Evolutionary conservation across 2,797 vertebrate genomes (phyloP).

Genomic region (Craterocephalus amniculus): DNA sequence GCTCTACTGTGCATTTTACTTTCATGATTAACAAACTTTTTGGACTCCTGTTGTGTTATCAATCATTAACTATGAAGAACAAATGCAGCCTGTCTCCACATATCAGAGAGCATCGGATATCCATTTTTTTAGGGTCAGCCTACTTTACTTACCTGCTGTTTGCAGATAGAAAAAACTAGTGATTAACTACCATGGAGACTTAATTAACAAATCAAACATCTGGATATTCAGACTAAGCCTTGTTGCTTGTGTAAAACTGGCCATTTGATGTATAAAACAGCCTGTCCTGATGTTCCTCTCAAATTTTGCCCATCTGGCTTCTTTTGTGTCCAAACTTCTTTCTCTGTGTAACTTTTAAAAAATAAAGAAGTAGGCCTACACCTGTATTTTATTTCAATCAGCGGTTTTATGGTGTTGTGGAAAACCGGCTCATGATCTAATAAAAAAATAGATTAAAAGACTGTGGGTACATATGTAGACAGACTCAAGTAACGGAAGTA

Average conservation of each 20-base stretch:
- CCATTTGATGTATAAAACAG: conserved; percentile 73
- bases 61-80: conserved; percentile 32
- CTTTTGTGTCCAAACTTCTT: conserved; percentile 36
- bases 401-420: neutral
- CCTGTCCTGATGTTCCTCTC: conserved; percentile 59
- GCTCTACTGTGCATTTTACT: neutral
- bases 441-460: neutral
- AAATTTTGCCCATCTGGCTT: conserved; percentile 67
- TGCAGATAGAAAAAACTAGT: conserved; percentile 54
- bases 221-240: conserved; percentile 70
- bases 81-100: conserved; percentile 37
- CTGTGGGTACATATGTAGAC: neutral
- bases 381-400: conserved; percentile 1
- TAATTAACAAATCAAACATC: conserved; percentile 81
- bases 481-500: no score
- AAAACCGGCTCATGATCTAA: neutral
- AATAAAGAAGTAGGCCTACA: conserved; percentile 19
- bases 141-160: conserved; percentile 71
- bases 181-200: conserved; percentile 71
- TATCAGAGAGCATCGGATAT: conserved; percentile 27
- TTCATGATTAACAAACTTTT: conserved; percentile 32
- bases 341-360: conserved; percentile 29
- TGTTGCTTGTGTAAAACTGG: conserved; percentile 54
- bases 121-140: conserved; percentile 50
- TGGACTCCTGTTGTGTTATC: conserved; percentile 26